Percentiles rank a stretch among this genome's conserved stretches.
These are phyloP conservation scores for Atherinosoma microstoma DNA, from an alignment of 2,797 vertebrate genomes.

Conservation along the genomic window DNA sequence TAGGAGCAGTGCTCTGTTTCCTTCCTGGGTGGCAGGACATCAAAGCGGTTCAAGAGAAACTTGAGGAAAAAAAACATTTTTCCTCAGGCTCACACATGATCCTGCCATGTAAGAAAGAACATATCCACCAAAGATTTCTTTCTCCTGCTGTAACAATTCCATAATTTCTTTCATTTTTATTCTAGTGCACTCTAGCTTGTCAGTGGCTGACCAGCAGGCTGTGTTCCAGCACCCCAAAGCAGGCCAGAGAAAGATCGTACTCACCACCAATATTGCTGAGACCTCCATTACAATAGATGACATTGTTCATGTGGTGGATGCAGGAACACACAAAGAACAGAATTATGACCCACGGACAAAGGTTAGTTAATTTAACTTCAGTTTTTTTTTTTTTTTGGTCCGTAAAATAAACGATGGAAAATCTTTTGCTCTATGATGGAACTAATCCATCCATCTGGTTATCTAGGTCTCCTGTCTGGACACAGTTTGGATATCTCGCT, in stretches of 20 bases:
- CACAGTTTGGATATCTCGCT: constrained; percentile 93
- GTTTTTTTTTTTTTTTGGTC: not conserved
- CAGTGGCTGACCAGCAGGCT: constrained; percentile 92
- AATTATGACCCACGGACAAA: constrained; percentile 93
- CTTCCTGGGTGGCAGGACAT: constrained; percentile 99
- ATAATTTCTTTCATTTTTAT: not conserved
- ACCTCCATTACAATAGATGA: constrained; percentile 97
- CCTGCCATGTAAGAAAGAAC: constrained; percentile 86
- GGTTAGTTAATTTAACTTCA: constrained; percentile 69
- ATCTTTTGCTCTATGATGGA: not conserved
- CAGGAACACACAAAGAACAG: constrained; percentile 93
- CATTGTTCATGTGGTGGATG: constrained; percentile 94
- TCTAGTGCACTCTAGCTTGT: constrained; percentile 95
- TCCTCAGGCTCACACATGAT: constrained; percentile 87
- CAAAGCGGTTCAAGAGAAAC: constrained; percentile 89
- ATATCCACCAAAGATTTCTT: not conserved
- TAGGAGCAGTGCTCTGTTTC: constrained; percentile 97
- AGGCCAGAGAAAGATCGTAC: constrained; percentile 91
- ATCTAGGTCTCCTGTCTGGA: constrained; percentile 93
- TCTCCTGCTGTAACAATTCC: fast-evolving
- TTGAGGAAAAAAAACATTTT: constrained; percentile 80
- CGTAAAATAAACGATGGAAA: not conserved
- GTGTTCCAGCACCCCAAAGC: constrained; percentile 90
- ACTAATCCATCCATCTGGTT: not conserved
- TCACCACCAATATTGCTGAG: constrained; percentile 96